phyloP scores from a whole-genome alignment of 2,888 invertebrate species.

The Crematogaster levior region DNA sequence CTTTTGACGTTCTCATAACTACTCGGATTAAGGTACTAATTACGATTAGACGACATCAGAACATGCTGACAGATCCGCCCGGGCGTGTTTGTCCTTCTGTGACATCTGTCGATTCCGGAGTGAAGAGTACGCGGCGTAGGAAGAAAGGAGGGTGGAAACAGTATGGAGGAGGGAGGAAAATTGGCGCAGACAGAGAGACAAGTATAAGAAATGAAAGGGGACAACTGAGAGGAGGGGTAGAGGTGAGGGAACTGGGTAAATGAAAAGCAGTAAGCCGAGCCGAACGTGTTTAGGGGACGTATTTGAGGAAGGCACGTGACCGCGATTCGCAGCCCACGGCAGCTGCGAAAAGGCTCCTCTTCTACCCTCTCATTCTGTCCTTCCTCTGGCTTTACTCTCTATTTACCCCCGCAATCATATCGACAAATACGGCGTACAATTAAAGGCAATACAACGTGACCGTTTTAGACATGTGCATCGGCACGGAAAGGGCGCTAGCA shows the following conservation, averaged over 20 bases:
- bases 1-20: conserved; percentile 45
- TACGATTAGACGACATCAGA: conserved; percentile 74
- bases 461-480: conserved; percentile 73
- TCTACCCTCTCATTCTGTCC: conserved; percentile 34
- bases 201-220: conserved; percentile 54
- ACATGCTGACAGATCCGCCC: conserved; percentile 74
- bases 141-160: conserved; percentile 64
- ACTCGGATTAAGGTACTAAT: conserved; percentile 74
- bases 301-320: conserved; percentile 80
- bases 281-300: conserved; percentile 74
- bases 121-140: conserved; percentile 61
- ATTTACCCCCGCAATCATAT: conserved; percentile 75
- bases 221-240: conserved; percentile 1
- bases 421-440: conserved; percentile 73
- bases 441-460: conserved; percentile 75
- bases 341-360: conserved; percentile 78
- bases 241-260: conserved; percentile 66
- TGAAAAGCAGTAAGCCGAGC: conserved; percentile 80
- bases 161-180: neutral
- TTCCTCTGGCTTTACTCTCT: conserved; percentile 58
- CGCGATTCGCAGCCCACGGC: conserved; percentile 66
- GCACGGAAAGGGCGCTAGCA: conserved; percentile 62
- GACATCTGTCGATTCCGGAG: conserved; percentile 79
- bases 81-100: conserved; percentile 77
- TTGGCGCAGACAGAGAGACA: conserved; percentile 18